These are phyloP conservation scores for Hylaeus volcanicus DNA, from an alignment of 1,140 invertebrate species.

Conservation along the genomic window DNA sequence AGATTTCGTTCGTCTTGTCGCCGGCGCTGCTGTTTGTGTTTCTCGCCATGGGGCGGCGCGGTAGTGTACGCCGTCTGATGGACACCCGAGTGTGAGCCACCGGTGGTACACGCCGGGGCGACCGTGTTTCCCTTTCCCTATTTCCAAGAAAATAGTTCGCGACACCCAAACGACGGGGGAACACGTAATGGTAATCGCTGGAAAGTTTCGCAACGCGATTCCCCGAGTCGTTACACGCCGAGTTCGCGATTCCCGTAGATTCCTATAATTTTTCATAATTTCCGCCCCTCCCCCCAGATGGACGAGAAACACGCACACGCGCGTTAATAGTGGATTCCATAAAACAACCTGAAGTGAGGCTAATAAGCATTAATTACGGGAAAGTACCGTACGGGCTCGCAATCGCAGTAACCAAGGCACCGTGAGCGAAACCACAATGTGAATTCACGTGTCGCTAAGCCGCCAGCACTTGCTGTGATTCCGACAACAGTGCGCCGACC, in stretches of 20 bases:
- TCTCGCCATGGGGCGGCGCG: too few species aligned
- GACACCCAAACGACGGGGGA: too few species aligned
- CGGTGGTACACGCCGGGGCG: too few species aligned
- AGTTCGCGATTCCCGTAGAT: neutral
- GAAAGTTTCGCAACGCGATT: too few species aligned
- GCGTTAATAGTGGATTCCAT: neutral
- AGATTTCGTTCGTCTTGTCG: too few species aligned
- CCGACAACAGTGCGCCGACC: constrained; percentile 16
- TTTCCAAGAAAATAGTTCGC: too few species aligned
- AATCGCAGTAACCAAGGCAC: constrained; percentile 16
- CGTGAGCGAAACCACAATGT: neutral
- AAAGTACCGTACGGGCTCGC: constrained; percentile 30
- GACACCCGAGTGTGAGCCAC: too few species aligned
- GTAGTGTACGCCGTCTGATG: too few species aligned
- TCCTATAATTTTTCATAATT: neutral
- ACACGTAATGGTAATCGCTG: too few species aligned
- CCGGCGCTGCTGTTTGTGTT: too few species aligned
- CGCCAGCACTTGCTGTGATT: constrained; percentile 38
- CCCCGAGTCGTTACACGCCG: too few species aligned
- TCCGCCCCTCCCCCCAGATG: neutral
- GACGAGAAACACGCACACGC: neutral
- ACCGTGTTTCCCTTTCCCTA: too few species aligned
- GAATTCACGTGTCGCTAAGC: constrained; percentile 31
- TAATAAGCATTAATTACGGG: constrained; percentile 33
- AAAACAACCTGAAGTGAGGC: neutral